A percentile compares a stretch with the other conserved stretches of the same genome.
Conservation (phyloP, 2,888 invertebrate genomes). For the Callinectes sapidus region DNA sequence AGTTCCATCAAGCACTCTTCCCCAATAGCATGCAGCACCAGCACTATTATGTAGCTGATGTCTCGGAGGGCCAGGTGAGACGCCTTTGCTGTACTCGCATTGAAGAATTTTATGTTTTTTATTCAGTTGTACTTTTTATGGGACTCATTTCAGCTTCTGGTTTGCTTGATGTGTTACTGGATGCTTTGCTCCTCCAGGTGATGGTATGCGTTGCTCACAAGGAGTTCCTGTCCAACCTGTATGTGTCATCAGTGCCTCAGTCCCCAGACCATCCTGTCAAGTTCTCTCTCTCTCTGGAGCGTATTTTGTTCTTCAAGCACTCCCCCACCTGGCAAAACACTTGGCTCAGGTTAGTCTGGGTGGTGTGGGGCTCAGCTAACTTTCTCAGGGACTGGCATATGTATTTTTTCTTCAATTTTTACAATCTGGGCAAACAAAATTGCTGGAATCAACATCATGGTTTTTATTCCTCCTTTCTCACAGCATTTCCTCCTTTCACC, state of each 20-base stretch:
- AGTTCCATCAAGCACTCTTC: slow-evolving; percentile 85
- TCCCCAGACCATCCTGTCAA: slow-evolving; percentile 78
- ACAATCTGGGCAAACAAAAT: no score
- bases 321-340: slow-evolving; percentile 87
- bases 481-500: not conserved
- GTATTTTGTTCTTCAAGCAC: slow-evolving; percentile 89
- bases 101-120: no score
- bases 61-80: slow-evolving; percentile 84
- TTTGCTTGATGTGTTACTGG: not conserved
- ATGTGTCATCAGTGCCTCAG: slow-evolving; percentile 84
- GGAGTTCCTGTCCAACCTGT: slow-evolving; percentile 84
- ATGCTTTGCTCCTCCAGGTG: slow-evolving; percentile 74
- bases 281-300: slow-evolving; percentile 87
- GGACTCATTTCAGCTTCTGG: not conserved
- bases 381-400: not conserved
- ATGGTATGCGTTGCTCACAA: slow-evolving; percentile 89
- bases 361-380: not conserved
- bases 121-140: no score
- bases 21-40: slow-evolving; percentile 82
- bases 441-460: no score
- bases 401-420: no score
- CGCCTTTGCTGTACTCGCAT: not conserved
- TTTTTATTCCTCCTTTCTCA: not conserved
- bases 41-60: slow-evolving; percentile 90
- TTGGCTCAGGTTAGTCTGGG: slow-evolving; percentile 83